These are phyloP conservation scores for Nerophis ophidion DNA, from an alignment of 2,113 vertebrate genomes.

Conservation along the genomic window DNA sequence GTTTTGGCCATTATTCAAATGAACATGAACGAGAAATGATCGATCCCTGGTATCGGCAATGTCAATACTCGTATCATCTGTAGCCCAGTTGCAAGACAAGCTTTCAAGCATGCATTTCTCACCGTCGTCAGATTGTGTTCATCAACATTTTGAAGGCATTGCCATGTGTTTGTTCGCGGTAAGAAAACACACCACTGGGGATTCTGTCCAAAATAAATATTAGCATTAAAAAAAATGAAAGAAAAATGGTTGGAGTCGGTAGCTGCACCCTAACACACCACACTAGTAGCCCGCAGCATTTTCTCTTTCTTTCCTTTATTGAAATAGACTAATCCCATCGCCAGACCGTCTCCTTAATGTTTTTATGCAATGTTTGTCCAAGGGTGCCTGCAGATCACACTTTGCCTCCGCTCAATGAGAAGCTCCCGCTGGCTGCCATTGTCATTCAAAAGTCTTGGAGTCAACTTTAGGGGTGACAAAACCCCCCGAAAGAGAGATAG, in stretches of 20 bases:
- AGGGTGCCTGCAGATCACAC: slow-evolving; percentile 44
- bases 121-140: background rate
- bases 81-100: slow-evolving; percentile 53
- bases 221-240: background rate
- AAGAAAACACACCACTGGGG: background rate
- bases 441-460: slow-evolving; percentile 51
- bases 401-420: slow-evolving; percentile 40
- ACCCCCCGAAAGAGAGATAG: slow-evolving; percentile 45
- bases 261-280: slow-evolving; percentile 4
- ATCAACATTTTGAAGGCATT: background rate
- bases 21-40: too few relatives aligned
- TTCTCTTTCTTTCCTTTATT: background rate
- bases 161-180: slow-evolving; percentile 42
- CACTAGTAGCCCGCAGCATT: slow-evolving; percentile 14
- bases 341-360: slow-evolving; percentile 48
- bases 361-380: slow-evolving; percentile 60
- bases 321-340: slow-evolving; percentile 35
- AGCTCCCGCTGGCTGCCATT: slow-evolving; percentile 37
- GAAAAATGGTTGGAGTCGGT: background rate
- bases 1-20: too few relatives aligned
- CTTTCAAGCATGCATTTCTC: slow-evolving; percentile 29
- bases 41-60: too few relatives aligned
- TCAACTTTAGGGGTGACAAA: slow-evolving; percentile 35
- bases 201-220: background rate
- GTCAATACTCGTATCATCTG: slow-evolving; percentile 39